Evolutionary conservation across 2,797 vertebrate species (phyloP), one percentile per base, ranked within the genome.

Genomic region (Falco biarmicus): DNA sequence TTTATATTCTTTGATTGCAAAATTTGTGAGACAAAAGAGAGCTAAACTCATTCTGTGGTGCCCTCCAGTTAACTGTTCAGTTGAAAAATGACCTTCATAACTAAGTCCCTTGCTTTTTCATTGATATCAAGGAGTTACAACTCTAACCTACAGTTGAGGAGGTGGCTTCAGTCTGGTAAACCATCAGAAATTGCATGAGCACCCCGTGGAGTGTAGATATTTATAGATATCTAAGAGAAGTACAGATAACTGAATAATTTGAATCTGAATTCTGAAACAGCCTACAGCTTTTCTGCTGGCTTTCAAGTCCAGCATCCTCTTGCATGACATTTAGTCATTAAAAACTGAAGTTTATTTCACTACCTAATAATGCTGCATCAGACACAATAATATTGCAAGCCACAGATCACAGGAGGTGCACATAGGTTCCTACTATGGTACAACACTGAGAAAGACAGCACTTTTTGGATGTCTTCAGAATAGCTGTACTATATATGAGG

Each of bases 81-180:
- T 97, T 98, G 98, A 98, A 98, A 98, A 98, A 98, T 98, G 97
- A 97, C 97, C 98, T 98, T 98, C 98, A 98, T 98, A 98, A 98
- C 85, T 81, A 95, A 97, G 96, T 96, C 96, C 95, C 92, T 89
- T 96, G 95, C 96, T 94, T 96, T 96, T 97, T 95, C 95, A 94
- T 96, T 53, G 76, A 96, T 97, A 97, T 91, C 96, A 92, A 95
- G 95, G 92, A 97, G 94, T 94, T 97, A 88, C 91, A 97, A 90
- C 90, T 95, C 93, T 95, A 95, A 93, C 90, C 92, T 96, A 75
- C 90, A 94, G 96, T 93, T 97, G 96, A 96, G 88, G 87, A 96
- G 92, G 94, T 95, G 93, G 94, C 96, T 96, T 93, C 96, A 97
- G 94, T 88, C 94, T 96, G 95, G 95, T 96, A 97, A 97, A 96